Base-by-base conservation (phyloP, 2,797 vertebrate species). In the Hemitrygon akajei region DNA sequence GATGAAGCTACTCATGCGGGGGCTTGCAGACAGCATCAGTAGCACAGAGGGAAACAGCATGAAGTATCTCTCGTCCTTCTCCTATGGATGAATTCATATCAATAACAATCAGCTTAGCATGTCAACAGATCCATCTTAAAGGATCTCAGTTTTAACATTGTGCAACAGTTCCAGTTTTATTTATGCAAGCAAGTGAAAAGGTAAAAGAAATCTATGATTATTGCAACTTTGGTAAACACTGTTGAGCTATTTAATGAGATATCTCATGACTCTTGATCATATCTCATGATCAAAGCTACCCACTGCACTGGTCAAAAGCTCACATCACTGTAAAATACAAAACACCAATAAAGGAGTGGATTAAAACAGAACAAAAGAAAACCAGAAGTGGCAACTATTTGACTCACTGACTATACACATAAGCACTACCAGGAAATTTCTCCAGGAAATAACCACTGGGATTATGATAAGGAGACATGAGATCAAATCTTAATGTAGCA, bases 1-100 rank as follows among this genome's bases (percentile, higher is more conserved):
- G 95, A 99, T 98, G 94, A 99, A 99, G 94, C 99, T 98, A 95
- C 98, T 99, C 99, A 99, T 99, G 93, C 98, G 97, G 93, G 98
- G 98, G 95, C 98, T 99, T 94, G 98, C 98, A 20, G 98, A 99
- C 58, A 99, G 96, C 97, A 99, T 98, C 94, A 99, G 96, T 94
- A 99, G 94, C 95, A 98, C 93, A 9, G 95, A 98, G n/a, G 98
- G 96, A 96, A 99, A 99, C 94, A 99, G 96, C 97, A 99, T 97
- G 93, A 99, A 96, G 95, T 99, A 99, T 0, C 98, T 96, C 94
- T 99, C 99, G 75, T 99, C 98, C 96, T 98, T 99, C 93, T 99
- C 99, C 99, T 99, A 95, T 0, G 2, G 93, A 56, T 77, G 63
- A 56, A 84, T 16, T 58, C 27, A 92, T 37, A 75, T 75, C 37